A percentile compares a stretch with the other conserved stretches of the same genome.
phyloP scores from a whole-genome alignment of 2,113 vertebrate genomes.

The Rousettus leschenaultii region DNA sequence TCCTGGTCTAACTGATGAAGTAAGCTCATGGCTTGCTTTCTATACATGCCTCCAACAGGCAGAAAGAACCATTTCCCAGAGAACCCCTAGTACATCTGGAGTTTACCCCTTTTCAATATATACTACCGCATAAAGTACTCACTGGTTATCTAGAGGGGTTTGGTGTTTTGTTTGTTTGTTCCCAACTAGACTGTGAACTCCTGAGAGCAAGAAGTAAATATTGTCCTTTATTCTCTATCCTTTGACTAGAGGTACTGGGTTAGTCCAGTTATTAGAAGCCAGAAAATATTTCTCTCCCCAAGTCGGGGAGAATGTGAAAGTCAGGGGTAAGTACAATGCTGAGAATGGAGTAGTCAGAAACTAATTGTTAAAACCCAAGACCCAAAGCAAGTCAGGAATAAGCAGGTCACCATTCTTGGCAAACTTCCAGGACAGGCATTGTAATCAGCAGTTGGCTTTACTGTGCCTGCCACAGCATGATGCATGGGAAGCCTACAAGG shows the following conservation, averaged over 20 bases:
- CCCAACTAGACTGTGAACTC: background rate
- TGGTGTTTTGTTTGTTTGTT: background rate
- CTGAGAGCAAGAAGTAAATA: background rate
- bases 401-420: background rate
- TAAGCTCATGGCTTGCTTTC: background rate
- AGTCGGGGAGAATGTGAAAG: background rate
- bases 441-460: background rate
- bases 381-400: background rate
- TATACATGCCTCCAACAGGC: background rate
- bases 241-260: background rate
- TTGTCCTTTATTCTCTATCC: background rate
- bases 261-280: background rate
- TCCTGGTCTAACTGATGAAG: background rate
- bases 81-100: background rate
- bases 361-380: background rate
- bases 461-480: background rate
- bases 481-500: rapidly evolving
- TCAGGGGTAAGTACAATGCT: background rate
- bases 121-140: background rate
- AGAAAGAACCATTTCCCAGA: background rate
- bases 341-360: background rate
- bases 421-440: background rate
- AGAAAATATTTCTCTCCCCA: background rate
- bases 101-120: background rate
- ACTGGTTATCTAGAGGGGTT: background rate